Evolutionary conservation across 92 coral and sea anemone genomes (phyloP), one percentile per base, ranked within the genome.

Genomic region (Palythoa caribaeorum): DNA sequence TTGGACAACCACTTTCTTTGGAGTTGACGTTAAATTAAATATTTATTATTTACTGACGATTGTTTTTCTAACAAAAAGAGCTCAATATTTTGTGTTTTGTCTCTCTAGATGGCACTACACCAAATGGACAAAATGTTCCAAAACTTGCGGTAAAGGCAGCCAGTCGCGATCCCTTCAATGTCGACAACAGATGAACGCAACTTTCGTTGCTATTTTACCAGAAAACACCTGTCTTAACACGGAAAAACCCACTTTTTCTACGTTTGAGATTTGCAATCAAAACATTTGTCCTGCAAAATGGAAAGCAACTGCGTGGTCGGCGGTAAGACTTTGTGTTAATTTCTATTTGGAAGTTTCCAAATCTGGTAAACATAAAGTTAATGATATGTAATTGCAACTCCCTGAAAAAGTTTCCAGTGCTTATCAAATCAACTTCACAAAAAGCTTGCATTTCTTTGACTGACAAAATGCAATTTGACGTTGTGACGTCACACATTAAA

Each of bases 141-240:
- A 89, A 71, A 84, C 96, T 71, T 95, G 98, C 83, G 98, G 96
- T 12, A 59, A 85, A 55, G 98, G 98, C 9, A 89, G 71, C 68
- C 92, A 88, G 77, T 85, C 92, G 72, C 73, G 94, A 52, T 75
- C 93, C 9, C 87, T 94, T 40, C 83, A 85, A 59, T 94, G 98
- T 71, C 91, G 88, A 5, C 85, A 77, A 65, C 85, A 86, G 86
- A 47, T 87, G 6, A 85, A 79, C 72, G 77, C 73, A 48, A 87
- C 93, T 10, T 83, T 87, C 47, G 54, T 78, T 51, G 71, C 88
- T 11, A 55, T 73, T 44, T 54, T 90, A 38, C 83, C 86, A 35
- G 89, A 87, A 28, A 72, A 77, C 47, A 3, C 52, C 0, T 93
- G 95, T 76, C 35, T 71, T 38, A 21, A 54, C 10, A 75, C 73